These are phyloP conservation scores for Tricholauxania praeusta DNA, from an alignment of 2,888 invertebrate species.

Conservation along the genomic window DNA sequence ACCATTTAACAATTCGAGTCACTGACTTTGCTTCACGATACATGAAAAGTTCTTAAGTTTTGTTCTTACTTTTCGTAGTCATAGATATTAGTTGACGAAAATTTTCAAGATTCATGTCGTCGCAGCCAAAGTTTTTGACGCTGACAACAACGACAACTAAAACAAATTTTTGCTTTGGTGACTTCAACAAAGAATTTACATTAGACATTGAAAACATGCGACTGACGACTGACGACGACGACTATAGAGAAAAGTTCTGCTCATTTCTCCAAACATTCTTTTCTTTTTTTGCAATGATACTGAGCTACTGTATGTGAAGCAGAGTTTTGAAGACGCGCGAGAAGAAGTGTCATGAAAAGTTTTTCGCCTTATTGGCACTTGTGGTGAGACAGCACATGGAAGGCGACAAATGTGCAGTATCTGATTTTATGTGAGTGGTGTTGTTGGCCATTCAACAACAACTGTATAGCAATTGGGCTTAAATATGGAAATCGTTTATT, in stretches of 20 bases:
- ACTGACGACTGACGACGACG: not conserved
- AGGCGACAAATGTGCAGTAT: not conserved
- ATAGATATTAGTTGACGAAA: constrained; percentile 1
- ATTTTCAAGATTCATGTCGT: constrained; percentile 13
- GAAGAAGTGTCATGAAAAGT: constrained; percentile 23
- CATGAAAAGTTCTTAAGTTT: too few species aligned
- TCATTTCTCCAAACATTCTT: too few species aligned
- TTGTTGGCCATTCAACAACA: not conserved
- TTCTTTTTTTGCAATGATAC: not conserved
- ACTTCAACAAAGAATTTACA: constrained; percentile 6
- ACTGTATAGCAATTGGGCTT: not conserved
- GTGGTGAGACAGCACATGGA: not conserved
- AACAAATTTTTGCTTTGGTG: not conserved
- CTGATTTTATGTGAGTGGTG: not conserved
- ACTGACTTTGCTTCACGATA: too few species aligned
- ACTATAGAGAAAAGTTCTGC: too few species aligned
- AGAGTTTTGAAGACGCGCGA: constrained; percentile 5
- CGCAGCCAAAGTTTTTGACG: not conserved
- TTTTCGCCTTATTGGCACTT: constrained; percentile 24
- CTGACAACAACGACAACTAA: not conserved
- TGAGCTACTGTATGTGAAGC: not conserved
- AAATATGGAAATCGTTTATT: constrained; percentile 12
- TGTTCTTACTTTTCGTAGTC: too few species aligned
- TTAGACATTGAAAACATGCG: not conserved
- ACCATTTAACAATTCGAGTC: too few species aligned